Conservation (phyloP, 64 coral and sea anemone species). For the Pachyseris speciosa region DNA sequence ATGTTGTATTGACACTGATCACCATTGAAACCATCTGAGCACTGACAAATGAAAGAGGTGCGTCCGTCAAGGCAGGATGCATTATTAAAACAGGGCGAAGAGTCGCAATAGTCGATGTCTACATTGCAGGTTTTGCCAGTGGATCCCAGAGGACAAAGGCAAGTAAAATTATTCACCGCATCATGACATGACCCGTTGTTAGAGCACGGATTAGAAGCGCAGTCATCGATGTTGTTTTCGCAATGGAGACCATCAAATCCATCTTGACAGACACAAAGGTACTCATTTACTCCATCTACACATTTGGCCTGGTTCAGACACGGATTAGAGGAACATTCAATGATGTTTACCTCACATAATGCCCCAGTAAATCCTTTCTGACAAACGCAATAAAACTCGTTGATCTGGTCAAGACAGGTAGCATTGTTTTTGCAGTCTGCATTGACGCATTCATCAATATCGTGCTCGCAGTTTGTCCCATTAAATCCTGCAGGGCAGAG, state of each 20-base stretch:
- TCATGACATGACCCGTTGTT: constrained; percentile 8
- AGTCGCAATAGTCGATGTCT: constrained; percentile 53
- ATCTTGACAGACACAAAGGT: constrained; percentile 11
- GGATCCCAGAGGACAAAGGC: constrained; percentile 14
- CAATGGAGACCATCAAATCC: constrained; percentile 41
- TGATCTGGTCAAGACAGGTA: constrained; percentile 14
- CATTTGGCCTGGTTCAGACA: constrained; percentile 37
- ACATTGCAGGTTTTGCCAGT: constrained; percentile 33
- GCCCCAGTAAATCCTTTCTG: constrained; percentile 1
- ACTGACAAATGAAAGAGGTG: constrained; percentile 36
- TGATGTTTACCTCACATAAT: neutral
- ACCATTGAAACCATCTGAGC: constrained; percentile 52
- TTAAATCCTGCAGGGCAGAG: constrained; percentile 44
- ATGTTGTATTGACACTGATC: constrained; percentile 30
- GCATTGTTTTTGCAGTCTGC: constrained; percentile 44
- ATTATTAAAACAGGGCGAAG: constrained; percentile 42
- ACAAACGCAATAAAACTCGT: constrained; percentile 6
- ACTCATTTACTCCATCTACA: neutral
- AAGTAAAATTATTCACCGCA: constrained; percentile 14
- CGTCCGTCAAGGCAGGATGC: constrained; percentile 21
- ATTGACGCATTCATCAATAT: constrained; percentile 44
- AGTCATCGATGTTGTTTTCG: constrained; percentile 63
- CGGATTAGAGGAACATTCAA: constrained; percentile 42
- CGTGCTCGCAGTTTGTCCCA: constrained; percentile 64
- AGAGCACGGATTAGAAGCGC: constrained; percentile 34